Evolutionary conservation across 2,888 invertebrate species (phyloP).

Genomic region (Polydrusus tereticollis): DNA sequence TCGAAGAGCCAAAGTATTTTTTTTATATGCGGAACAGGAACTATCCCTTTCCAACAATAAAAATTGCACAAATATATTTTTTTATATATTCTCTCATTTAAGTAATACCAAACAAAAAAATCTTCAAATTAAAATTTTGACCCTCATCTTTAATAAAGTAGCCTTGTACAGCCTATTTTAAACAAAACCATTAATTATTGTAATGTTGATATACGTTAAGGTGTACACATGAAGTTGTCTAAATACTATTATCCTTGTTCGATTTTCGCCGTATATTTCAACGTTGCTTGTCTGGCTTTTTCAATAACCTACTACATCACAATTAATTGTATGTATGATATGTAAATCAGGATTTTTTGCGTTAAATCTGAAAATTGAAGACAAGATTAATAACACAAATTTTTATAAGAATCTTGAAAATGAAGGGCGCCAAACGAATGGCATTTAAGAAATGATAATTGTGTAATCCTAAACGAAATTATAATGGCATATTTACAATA

Average conservation of each 20-base stretch:
- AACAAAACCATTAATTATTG: not conserved
- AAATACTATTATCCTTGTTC: conserved; percentile 6
- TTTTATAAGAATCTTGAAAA: not conserved
- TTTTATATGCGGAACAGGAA: not conserved
- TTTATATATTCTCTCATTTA: not conserved
- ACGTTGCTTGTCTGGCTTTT: not conserved
- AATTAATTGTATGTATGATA: not conserved
- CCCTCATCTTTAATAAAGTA: not conserved
- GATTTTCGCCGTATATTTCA: not conserved
- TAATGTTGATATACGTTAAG: not conserved
- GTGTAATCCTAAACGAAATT: too few relatives aligned
- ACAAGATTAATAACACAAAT: not conserved
- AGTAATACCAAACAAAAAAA: not conserved
- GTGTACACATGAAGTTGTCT: not conserved
- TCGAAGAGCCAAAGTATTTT: not conserved
- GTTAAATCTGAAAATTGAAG: not conserved
- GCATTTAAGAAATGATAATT: too few relatives aligned
- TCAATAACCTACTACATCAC: conserved; percentile 3
- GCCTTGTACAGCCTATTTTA: not conserved
- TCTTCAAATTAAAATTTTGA: not conserved
- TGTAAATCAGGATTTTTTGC: not conserved
- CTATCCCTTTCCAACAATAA: not conserved
- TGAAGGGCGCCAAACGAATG: too few relatives aligned
- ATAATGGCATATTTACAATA: too few relatives aligned
- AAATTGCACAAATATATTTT: not conserved